Evolutionary conservation across 2,113 vertebrate species (phyloP).

Genomic region (Nasalis larvatus): DNA sequence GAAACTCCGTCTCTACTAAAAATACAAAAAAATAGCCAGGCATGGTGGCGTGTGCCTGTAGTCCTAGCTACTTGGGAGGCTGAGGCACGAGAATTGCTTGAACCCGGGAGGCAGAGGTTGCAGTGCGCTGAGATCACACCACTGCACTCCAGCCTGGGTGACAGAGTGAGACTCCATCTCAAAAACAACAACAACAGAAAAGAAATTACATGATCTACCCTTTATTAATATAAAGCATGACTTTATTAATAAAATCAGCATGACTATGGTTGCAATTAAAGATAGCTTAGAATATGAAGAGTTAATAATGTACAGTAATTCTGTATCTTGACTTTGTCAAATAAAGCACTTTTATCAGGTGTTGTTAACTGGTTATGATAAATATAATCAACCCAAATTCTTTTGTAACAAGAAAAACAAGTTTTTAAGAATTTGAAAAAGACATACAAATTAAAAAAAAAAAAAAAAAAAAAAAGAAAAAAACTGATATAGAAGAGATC

Average conservation of each 20-base stretch:
- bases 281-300: slow-evolving; percentile 1
- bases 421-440: slow-evolving; percentile 11
- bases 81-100: no score
- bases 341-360: neutral
- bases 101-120: no score
- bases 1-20: no score
- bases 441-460: neutral
- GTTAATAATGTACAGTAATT: neutral
- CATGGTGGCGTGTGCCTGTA: no score
- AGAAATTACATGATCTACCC: neutral
- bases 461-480: neutral
- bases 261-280: neutral
- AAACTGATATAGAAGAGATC: neutral
- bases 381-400: neutral
- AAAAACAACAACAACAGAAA: no score
- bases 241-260: neutral
- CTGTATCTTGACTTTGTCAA: neutral
- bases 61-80: no score
- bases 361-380: slow-evolving; percentile 7
- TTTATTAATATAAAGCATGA: neutral
- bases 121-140: fast-evolving
- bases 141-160: no score
- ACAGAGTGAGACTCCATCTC: no score
- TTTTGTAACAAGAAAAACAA: slow-evolving; percentile 41
- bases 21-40: no score